Percentiles rank a stretch among this genome's conserved stretches.
Conservation (phyloP, 2,797 vertebrate species). For the Xiphophorus birchmanni region DNA sequence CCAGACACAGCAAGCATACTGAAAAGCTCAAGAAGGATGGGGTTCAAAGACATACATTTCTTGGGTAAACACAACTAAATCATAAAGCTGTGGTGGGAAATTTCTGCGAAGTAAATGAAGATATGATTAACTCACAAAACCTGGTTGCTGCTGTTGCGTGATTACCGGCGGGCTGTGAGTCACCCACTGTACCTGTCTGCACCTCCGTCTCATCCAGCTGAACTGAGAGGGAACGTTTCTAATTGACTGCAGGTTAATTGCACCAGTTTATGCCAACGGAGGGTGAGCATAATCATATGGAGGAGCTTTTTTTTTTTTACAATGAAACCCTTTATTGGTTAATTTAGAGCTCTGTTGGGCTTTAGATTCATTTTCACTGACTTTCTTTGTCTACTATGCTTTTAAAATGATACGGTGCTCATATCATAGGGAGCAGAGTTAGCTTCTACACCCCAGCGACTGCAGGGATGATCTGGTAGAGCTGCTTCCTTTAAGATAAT, state of each 20-base stretch:
- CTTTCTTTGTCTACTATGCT: not conserved
- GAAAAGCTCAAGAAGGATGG: slow-evolving; percentile 32
- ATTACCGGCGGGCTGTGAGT: slow-evolving; percentile 75
- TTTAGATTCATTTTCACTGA: not conserved
- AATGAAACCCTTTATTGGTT: slow-evolving; percentile 23
- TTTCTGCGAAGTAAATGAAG: slow-evolving; percentile 72
- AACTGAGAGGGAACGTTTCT: slow-evolving; percentile 69
- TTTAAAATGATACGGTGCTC: not conserved
- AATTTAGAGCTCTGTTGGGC: not conserved
- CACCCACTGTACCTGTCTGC: slow-evolving; percentile 62
- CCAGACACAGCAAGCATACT: slow-evolving; percentile 34
- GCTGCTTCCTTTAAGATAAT: not conserved
- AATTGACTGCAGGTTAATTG: slow-evolving; percentile 80
- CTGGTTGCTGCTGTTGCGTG: slow-evolving; percentile 68
- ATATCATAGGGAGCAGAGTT: not conserved
- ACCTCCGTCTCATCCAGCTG: slow-evolving; percentile 55
- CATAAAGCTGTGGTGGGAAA: slow-evolving; percentile 65
- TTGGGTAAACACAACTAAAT: slow-evolving; percentile 66
- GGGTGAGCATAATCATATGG: slow-evolving; percentile 44
- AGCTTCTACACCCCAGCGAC: not conserved
- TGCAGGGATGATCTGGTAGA: not conserved
- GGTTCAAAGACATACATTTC: slow-evolving; percentile 58
- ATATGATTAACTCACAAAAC: slow-evolving; percentile 73
- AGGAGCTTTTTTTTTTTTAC: slow-evolving; percentile 37
- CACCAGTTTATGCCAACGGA: slow-evolving; percentile 53